These are phyloP conservation scores for Penaeus monodon DNA, from an alignment of 2,888 invertebrate genomes.

Conservation along the genomic window DNA sequence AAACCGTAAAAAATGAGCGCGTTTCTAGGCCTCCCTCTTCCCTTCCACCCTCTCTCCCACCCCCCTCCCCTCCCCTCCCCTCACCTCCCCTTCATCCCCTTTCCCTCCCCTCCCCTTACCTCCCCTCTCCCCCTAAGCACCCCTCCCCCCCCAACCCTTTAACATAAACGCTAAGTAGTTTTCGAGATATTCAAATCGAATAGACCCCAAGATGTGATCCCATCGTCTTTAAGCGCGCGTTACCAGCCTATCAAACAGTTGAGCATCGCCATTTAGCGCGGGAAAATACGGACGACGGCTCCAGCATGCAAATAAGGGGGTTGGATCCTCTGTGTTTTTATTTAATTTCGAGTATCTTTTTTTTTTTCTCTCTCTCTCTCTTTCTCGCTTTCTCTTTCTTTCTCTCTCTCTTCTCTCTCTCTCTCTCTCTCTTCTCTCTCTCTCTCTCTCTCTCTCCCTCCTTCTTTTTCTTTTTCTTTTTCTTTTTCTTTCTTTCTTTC, in stretches of 20 bases:
- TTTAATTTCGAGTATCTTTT: slow-evolving; percentile 19
- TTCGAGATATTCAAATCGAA: slow-evolving; percentile 43
- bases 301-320: slow-evolving; percentile 28
- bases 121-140: neutral
- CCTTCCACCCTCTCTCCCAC: neutral
- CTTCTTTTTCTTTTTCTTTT: no score
- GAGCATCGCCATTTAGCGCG: slow-evolving; percentile 34
- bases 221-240: slow-evolving; percentile 22
- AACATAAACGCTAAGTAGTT: slow-evolving; percentile 36
- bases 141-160: slow-evolving; percentile 12
- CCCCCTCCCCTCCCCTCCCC: neutral
- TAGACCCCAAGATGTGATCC: slow-evolving; percentile 44
- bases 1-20: neutral
- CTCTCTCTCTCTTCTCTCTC: no score
- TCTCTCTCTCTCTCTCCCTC: no score
- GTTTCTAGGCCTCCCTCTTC: neutral
- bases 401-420: no score
- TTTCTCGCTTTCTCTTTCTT: no score
- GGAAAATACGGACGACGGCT: slow-evolving; percentile 18
- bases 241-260: slow-evolving; percentile 43
- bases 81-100: neutral
- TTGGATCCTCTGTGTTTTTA: neutral
- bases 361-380: no score
- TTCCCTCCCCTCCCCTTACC: neutral
- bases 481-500: no score